Evolutionary conservation across 2,888 invertebrate species (phyloP), one percentile per base, ranked within the genome.

Genomic region (Megalurothrips usitatus): DNA sequence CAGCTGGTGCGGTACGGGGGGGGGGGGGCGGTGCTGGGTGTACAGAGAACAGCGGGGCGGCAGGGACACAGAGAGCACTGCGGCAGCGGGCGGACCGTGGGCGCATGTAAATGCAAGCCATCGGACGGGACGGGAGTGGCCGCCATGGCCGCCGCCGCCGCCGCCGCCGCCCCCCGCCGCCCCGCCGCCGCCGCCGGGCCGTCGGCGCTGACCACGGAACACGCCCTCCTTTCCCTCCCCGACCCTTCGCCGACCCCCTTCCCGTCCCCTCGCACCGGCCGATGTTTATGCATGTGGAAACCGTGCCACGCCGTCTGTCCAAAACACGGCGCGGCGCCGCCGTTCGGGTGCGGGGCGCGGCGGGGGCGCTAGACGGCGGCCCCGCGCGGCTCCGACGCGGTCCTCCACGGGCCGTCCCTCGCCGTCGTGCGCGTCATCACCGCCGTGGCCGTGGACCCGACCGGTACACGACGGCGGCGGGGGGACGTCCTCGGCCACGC

Each of bases 271-370:
- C 23, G 11, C 68, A 26, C 68, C 12, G 26, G 11, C 23, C 12
- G 68, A 75, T 75, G 68, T 75, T 75, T 75, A 75, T 75, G 68
- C 68, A 75, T 75, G 68, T 43, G 34, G 34, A 43, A 6, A 43
- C 34, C 34, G 6, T 6, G 34, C 34, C 34, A 43, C 34, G 6
- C 34, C 34, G 34, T 43, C 26, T 10, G 68, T 26, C 34, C 58
- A 58, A 19, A 58, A 58, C 58, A 58, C 19, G 58, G 14, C 17
- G 19, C 19, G 11, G 14, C 58, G 0, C 6, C 1, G 10, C 52
- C 58, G 14, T n/a, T n/a, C n/a, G n/a, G n/a, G n/a, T n/a, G n/a
- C n/a, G n/a, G n/a, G n/a, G 52, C 52, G 52, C 52, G 2, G 52
- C 52, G 52, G 49, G 49, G 52, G 14, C 14, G 52, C 52, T 11